Evolutionary conservation across 2,113 vertebrate species (phyloP), one percentile per base, ranked within the genome.

Genomic region (Cynopterus brachyotis): DNA sequence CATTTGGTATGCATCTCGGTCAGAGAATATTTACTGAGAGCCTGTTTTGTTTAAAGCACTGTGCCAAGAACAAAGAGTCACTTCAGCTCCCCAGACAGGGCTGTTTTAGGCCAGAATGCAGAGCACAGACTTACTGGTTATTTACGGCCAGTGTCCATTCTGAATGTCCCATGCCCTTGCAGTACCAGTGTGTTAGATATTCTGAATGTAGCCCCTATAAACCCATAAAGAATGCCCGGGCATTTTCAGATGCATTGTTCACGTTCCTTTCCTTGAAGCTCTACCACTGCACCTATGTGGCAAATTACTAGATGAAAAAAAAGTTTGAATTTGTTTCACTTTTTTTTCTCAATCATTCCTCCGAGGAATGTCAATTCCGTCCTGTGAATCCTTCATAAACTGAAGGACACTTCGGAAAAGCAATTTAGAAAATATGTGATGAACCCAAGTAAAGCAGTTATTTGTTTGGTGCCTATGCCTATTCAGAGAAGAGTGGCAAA

Each of bases 51-150:
- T 82, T 75, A 91, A 82, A 94, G 89, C 37, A 53, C 89, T 85
- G 91, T 90, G 64, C 76, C 10, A 59, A 40, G 62, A 97, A 96
- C 94, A 96, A 97, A 96, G 97, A 96, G 45, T 45, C 93, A 89
- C 94, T 94, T 96, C 84, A 96, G 85, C 57, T 69, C 45, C 57
- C 28, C 57, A 93, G 86, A 90, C 90, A 78, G 86, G 45, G 45
- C 40, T 84, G 81, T 92, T 79, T 90, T 80, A 59, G 80, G 81
- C 24, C 72, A 59, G 60, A 91, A 64, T 90, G 64, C 42, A 50
- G 85, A 86, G 57, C 67, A 62, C 16, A 55, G 85, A 75, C 93
- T 88, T 76, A 26, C 59, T 89, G 89, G 76, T 93, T 95, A 89
- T 95, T 96, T 97, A 78, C 16, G 1, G 67, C 81, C 62, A 70